Base-by-base conservation (phyloP, 2,113 vertebrate genomes). In the Aptenodytes forsteri region DNA sequence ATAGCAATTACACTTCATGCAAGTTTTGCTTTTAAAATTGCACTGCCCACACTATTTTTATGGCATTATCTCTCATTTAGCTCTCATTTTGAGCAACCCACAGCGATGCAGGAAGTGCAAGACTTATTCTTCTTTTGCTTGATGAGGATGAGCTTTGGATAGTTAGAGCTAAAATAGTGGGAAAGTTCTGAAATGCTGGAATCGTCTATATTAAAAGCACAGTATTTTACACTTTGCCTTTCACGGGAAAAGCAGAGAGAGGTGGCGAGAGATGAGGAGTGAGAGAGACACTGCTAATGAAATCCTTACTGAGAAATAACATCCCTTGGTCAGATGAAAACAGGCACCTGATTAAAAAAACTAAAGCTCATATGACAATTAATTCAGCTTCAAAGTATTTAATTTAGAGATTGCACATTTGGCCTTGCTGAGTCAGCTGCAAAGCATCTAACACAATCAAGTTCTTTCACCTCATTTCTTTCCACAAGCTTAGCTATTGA, bases 381-480 rank as follows among this genome's bases (percentile, higher is more conserved):
- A 92, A 96, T 93, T 90, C 65, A 72, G 46, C 81, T 46, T 58
- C 82, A 20, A 85, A 92, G 72, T 47, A 32, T 90, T 96, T 96
- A 62, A 96, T 90, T 77, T 64, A 29, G 67, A 95, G 95, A 87
- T 56, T 85, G 58, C 54, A 50, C 72, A 10, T 38, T 73, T 75
- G 82, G 70, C 95, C 89, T 64, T 59, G 96, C 92, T 96, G 96
- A 97, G 61, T 97, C 95, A 96, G 89, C 96, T 38, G 66, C 83
- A 26, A 34, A 61, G 40, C 12, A 34, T 76, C 92, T 71, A 46
- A 73, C 61, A 86, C 87, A 92, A 94, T 93, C 83, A 49, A 40
- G 46, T 82, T 73, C 94, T 87, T 65, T 42, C 92, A 62, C 59
- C 93, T 94, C 71, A 79, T 83, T 94, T 83, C 47, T 92, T 50